A percentile compares a stretch with the other conserved stretches of the same genome.
Evolutionary conservation across 53 echinoderm and acorn worm species (phyloP).

Genomic region (Temnopleurus reevesii): DNA sequence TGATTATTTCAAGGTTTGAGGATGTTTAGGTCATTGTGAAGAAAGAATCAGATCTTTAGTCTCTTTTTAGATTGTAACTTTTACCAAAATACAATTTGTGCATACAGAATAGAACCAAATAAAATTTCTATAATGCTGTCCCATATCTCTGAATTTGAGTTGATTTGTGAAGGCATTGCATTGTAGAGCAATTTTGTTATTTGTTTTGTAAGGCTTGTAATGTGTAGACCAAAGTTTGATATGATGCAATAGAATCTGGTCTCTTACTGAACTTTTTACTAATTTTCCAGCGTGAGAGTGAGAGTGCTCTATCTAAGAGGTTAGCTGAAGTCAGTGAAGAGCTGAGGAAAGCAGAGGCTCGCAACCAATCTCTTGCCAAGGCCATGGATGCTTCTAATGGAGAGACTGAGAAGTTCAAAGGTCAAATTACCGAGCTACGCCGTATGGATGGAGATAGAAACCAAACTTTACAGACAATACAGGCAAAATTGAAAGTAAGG

Average conservation of each 20-base stretch:
- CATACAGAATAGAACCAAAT: no score
- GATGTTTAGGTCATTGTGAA: no score
- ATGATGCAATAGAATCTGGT: not conserved
- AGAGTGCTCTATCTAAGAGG: slow-evolving; percentile 75
- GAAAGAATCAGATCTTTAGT: no score
- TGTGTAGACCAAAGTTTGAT: no score
- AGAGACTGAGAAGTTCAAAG: slow-evolving; percentile 65
- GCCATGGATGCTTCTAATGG: slow-evolving; percentile 70
- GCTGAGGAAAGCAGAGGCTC: slow-evolving; percentile 75
- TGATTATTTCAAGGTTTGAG: no score
- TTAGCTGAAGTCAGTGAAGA: slow-evolving; percentile 88
- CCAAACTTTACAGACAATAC: slow-evolving; percentile 67
- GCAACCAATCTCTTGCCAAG: slow-evolving; percentile 58
- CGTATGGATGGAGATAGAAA: slow-evolving; percentile 75
- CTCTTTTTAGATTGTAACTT: no score
- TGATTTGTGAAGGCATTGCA: no score
- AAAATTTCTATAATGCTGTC: no score
- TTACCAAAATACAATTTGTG: no score
- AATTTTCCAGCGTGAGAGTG: slow-evolving; percentile 72
- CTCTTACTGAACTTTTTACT: not conserved
- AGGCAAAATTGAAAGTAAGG: slow-evolving; percentile 86
- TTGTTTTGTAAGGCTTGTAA: no score
- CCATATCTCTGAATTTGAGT: no score
- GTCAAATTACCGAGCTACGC: slow-evolving; percentile 70
- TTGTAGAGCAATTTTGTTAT: no score